Evolutionary conservation across 2,888 invertebrate species (phyloP).

Genomic region (Lagria hirta): DNA sequence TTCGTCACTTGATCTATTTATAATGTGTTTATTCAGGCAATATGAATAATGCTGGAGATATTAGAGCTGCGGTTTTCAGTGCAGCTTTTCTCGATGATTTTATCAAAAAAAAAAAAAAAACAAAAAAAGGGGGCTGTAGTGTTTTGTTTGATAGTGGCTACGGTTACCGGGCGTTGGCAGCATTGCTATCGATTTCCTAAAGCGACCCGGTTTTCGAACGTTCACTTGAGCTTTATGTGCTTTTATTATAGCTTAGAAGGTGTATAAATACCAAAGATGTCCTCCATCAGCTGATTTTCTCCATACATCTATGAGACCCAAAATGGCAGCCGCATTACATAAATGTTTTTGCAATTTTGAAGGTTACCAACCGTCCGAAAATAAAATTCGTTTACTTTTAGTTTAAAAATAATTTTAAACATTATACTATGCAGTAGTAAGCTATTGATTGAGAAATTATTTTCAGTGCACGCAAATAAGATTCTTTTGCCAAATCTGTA

Average conservation of each 20-base stretch:
- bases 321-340: too few species aligned
- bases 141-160: conserved; percentile 28
- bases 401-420: too few species aligned
- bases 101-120: too few species aligned
- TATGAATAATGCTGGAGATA: conserved; percentile 13
- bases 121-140: too few species aligned
- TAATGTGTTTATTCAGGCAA: conserved; percentile 14
- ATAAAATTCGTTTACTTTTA: too few species aligned
- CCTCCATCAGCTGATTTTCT: conserved; percentile 7
- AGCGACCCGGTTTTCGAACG: conserved; percentile 40
- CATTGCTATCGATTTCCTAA: conserved; percentile 38
- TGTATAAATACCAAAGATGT: conserved; percentile 27
- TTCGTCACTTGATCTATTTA: conserved; percentile 17
- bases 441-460: too few species aligned
- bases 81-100: neutral
- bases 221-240: conserved; percentile 32
- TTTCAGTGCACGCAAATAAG: too few species aligned
- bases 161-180: conserved; percentile 40
- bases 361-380: too few species aligned
- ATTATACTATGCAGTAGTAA: too few species aligned
- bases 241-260: conserved; percentile 27
- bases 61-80: too few species aligned
- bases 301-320: conserved; percentile 14
- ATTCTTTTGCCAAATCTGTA: too few species aligned
- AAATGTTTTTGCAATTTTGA: too few species aligned